Percentiles rank a stretch among this genome's conserved stretches.
Conservation (phyloP, 2,888 invertebrate species). For the Caenorhabditis wallacei region DNA sequence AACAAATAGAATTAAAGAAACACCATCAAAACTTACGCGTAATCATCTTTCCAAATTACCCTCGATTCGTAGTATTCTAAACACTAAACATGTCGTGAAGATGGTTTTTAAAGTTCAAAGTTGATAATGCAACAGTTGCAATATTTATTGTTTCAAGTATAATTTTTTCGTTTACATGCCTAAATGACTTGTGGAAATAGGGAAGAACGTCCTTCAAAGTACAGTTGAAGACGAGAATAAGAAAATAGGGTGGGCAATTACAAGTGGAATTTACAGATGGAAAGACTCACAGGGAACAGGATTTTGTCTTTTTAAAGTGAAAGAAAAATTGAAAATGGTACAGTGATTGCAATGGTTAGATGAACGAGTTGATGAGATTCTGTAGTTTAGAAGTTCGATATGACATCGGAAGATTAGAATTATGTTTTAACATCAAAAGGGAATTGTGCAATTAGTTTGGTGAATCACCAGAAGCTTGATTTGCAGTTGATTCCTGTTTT, state of each 20-base stretch:
- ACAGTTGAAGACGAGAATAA: conserved; percentile 5
- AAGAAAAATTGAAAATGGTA: not conserved
- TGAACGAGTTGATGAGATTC: conserved; percentile 36
- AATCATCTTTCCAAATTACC: too few relatives aligned
- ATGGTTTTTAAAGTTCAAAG: too few relatives aligned
- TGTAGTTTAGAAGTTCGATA: not conserved
- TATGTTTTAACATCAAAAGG: not conserved
- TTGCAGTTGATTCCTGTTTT: conserved; percentile 7
- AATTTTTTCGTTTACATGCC: too few relatives aligned
- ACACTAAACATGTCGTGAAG: too few relatives aligned
- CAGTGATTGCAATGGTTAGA: conserved; percentile 6
- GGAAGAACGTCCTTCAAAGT: too few relatives aligned
- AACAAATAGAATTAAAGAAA: too few relatives aligned
- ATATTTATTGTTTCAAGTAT: too few relatives aligned
- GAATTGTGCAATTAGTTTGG: not conserved
- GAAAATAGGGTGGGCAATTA: conserved; percentile 9
- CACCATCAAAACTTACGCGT: too few relatives aligned
- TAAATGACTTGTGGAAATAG: too few relatives aligned
- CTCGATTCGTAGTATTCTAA: too few relatives aligned
- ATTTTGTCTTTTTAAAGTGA: conserved; percentile 2
- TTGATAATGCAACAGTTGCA: too few relatives aligned
- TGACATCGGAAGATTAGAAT: conserved; percentile 7
- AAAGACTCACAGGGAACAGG: conserved; percentile 27
- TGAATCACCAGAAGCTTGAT: conserved; percentile 31
- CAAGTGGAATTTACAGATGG: conserved; percentile 19